Conservation (phyloP, 2,888 invertebrate species). For the Phymatocera aterrima region DNA sequence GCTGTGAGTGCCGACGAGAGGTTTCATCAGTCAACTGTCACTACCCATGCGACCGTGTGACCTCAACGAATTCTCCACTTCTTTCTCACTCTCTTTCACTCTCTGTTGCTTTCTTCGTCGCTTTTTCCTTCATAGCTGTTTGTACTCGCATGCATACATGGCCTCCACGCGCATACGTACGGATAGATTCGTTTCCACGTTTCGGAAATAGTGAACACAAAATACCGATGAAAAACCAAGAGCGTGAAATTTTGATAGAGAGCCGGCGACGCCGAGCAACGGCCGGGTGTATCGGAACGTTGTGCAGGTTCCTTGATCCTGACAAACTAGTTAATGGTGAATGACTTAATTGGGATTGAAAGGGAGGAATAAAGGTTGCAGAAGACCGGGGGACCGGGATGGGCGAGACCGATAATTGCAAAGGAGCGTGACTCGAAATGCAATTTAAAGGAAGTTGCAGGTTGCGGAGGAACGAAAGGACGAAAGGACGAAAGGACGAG, state of each 20-base stretch:
- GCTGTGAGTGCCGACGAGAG: slow-evolving; percentile 48
- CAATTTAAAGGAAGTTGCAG: slow-evolving; percentile 8
- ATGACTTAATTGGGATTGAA: slow-evolving; percentile 33
- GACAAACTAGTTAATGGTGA: slow-evolving; percentile 27
- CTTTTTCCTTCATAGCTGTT: not conserved
- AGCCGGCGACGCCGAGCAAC: too few relatives aligned
- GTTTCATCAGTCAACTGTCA: slow-evolving; percentile 67
- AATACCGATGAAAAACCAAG: too few relatives aligned
- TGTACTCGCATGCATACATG: slow-evolving; percentile 32
- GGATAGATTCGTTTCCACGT: too few relatives aligned
- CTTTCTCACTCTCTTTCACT: not conserved
- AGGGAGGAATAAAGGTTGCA: not conserved
- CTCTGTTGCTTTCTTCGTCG: slow-evolving; percentile 26
- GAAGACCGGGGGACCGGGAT: not conserved
- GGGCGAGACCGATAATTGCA: slow-evolving; percentile 9
- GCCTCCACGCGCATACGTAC: too few relatives aligned
- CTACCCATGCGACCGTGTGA: slow-evolving; percentile 55
- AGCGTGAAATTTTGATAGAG: too few relatives aligned
- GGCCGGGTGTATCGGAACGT: slow-evolving; percentile 37
- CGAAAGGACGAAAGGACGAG: not conserved
- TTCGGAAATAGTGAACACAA: too few relatives aligned
- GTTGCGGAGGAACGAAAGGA: not conserved
- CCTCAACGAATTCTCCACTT: slow-evolving; percentile 20
- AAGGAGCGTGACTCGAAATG: slow-evolving; percentile 39
- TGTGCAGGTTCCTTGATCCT: slow-evolving; percentile 34